Conservation (phyloP, 2,888 invertebrate species). For the Nephrotoma guestfalica region DNA sequence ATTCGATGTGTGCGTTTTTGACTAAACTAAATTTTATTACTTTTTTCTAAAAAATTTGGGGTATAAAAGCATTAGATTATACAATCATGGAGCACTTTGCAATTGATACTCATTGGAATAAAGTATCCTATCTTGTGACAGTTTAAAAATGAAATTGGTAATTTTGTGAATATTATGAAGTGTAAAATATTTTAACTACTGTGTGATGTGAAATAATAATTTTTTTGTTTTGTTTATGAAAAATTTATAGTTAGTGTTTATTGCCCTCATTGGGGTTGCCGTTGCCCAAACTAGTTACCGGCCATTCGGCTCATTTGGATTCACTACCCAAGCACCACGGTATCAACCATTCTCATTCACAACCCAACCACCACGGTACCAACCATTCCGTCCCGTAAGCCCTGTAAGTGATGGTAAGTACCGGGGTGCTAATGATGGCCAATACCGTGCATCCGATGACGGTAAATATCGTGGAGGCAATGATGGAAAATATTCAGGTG, state of each 20-base stretch:
- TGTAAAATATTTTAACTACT: not conserved
- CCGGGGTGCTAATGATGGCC: constrained; percentile 27
- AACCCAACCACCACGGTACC: not conserved
- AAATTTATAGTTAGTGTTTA: not conserved
- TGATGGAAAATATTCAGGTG: constrained; percentile 34
- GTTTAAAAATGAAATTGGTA: not conserved
- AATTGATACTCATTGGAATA: not conserved
- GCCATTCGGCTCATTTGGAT: not conserved
- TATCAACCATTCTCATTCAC: not conserved
- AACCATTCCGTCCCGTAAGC: not conserved
- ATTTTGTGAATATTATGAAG: not conserved
- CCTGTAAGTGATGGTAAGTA: constrained; percentile 21
- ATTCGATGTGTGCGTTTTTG: not conserved
- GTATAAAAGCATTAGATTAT: not conserved
- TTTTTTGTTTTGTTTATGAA: not conserved
- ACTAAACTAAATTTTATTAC: not conserved
- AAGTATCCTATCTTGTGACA: not conserved
- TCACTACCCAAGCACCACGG: not conserved
- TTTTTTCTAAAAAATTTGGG: not conserved
- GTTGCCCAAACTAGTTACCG: not conserved
- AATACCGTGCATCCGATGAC: constrained; percentile 33
- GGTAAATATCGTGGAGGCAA: constrained; percentile 40
- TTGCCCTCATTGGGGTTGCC: not conserved
- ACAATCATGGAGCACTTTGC: not conserved
- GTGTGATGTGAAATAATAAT: not conserved